Percentiles rank a stretch among this genome's conserved stretches.
phyloP scores from a whole-genome alignment of 2,888 invertebrate species.

The Drosophila rubida region DNA sequence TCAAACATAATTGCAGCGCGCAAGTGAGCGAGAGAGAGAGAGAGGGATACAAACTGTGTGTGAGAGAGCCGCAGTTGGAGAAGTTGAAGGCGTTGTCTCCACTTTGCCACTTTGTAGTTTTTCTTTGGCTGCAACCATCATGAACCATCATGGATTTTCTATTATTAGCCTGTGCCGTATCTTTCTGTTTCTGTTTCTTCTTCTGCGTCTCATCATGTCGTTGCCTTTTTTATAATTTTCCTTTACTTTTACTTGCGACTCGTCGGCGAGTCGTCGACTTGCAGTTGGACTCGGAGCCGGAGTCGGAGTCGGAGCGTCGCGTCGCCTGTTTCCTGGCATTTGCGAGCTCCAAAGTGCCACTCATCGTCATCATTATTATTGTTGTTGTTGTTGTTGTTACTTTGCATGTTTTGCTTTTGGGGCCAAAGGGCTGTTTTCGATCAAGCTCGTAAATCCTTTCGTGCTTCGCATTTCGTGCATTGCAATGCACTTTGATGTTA shows the following conservation, averaged over 20 bases:
- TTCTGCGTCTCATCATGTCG: conserved; percentile 15
- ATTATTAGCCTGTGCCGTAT: conserved; percentile 64
- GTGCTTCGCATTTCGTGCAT: conserved; percentile 60
- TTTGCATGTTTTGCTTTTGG: conserved; percentile 49
- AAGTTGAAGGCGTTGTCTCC: conserved; percentile 51
- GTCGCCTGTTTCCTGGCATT: conserved; percentile 53
- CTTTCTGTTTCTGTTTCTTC: conserved; percentile 19
- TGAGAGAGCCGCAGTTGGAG: not conserved
- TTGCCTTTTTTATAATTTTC: conserved; percentile 59
- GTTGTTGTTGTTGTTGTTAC: conserved; percentile 14
- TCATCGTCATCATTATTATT: conserved; percentile 54
- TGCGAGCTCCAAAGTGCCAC: conserved; percentile 58
- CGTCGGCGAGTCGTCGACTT: not conserved
- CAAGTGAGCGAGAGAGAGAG: not conserved
- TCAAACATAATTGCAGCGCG: conserved; percentile 45
- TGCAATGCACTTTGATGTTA: conserved; percentile 69
- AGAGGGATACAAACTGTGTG: not conserved
- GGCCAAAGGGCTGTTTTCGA: conserved; percentile 67
- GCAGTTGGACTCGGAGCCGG: conserved; percentile 23
- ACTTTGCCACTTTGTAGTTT: conserved; percentile 32
- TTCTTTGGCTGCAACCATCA: not conserved
- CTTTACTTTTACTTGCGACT: conserved; percentile 53
- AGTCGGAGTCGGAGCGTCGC: conserved; percentile 32
- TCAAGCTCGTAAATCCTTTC: conserved; percentile 78
- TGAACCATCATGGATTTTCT: conserved; percentile 48